Evolutionary conservation across 2,888 invertebrate genomes (phyloP), one percentile per base, ranked within the genome.

Genomic region (Psococerastis gibbosa): DNA sequence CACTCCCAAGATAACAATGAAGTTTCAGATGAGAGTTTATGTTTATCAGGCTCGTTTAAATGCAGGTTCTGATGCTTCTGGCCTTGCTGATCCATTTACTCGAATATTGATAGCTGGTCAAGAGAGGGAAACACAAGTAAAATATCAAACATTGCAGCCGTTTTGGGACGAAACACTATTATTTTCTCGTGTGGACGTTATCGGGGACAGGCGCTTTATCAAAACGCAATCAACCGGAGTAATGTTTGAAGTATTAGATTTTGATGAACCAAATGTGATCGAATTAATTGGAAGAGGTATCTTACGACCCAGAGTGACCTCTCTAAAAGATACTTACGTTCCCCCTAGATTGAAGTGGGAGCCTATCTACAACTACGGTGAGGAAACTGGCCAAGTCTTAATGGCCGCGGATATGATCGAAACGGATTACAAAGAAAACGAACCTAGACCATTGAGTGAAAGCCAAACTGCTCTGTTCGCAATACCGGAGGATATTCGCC

Each of bases 1-100:
- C n/a, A n/a, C n/a, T n/a, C n/a, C n/a, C n/a, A n/a, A n/a, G n/a
- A n/a, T n/a, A n/a, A n/a, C n/a, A n/a, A n/a, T n/a, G n/a, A n/a
- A n/a, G 6, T 27, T 27, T 11, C 8, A 27, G 27, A 6, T 27
- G 27, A 27, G 73, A 16, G 67, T 70, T 0, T 76, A 76, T 52
- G 64, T 82, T 49, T 75, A 75, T 55, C 73, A 75, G 61, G 80
- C 75, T 2, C 75, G 74, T 56, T 61, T 81, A 32, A 65, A 63
- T 13, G 66, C 65, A 0, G 70, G 70, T 2, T 60, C 61, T 48
- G 72, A 75, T 45, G 58, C 57, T 16, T 61, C 61, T 4, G 70
- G 67, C 1, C 56, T 69, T 17, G 63, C 67, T 22, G 69, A 74
- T 56, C 63, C 73, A 20, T 60, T 62, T 45, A 56, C 65, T 5